A percentile compares a stretch with the other conserved stretches of the same genome.
Conservation (phyloP, 92 coral and sea anemone genomes). For the Muricea muricata region DNA sequence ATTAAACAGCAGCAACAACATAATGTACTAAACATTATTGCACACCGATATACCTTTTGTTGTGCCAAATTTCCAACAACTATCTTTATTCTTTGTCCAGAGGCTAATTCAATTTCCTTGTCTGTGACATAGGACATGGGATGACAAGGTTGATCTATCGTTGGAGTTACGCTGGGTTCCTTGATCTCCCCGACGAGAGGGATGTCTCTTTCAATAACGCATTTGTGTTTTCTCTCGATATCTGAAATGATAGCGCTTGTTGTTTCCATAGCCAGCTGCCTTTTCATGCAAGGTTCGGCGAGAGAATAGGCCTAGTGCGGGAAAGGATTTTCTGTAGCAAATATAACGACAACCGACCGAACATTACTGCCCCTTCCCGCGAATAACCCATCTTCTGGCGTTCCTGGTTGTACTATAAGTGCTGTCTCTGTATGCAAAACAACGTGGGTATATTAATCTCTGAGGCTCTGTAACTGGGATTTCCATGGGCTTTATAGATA, state of each 20-base stretch:
- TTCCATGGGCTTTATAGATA: too few relatives aligned
- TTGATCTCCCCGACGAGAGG: neutral
- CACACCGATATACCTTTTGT: conserved; percentile 24
- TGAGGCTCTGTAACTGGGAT: too few relatives aligned
- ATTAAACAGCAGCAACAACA: neutral
- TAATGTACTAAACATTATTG: neutral
- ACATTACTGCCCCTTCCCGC: too few relatives aligned
- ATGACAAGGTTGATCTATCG: neutral
- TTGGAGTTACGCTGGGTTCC: neutral
- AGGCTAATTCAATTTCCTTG: neutral
- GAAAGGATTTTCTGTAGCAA: too few relatives aligned
- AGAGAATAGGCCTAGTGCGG: neutral
- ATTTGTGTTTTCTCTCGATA: conserved; percentile 27
- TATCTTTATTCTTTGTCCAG: conserved; percentile 20
- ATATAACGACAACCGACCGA: too few relatives aligned
- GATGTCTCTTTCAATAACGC: conserved; percentile 12
- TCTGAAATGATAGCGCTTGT: conserved; percentile 13
- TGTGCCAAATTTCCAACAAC: conserved; percentile 33
- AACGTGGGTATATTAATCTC: too few relatives aligned
- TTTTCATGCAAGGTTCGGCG: conserved; percentile 4
- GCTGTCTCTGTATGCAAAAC: too few relatives aligned
- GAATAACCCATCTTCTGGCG: too few relatives aligned
- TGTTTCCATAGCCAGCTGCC: neutral
- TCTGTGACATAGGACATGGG: neutral
- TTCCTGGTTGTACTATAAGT: too few relatives aligned